phyloP scores from a whole-genome alignment of 2,797 vertebrate species.

The Salmo trutta region DNA sequence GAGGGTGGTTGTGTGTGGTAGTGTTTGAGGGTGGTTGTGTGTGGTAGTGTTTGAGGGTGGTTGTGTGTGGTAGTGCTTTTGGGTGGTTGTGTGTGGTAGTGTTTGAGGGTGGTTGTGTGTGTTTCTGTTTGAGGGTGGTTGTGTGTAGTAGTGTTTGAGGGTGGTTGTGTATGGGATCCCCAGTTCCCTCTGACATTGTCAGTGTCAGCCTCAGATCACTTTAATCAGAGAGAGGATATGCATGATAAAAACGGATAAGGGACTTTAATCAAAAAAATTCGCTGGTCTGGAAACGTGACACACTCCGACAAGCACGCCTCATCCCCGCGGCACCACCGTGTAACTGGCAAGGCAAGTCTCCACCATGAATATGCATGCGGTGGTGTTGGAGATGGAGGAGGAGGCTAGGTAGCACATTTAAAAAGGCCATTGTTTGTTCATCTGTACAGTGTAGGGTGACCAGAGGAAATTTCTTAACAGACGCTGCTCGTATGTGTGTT shows the following conservation, averaged over 20 bases:
- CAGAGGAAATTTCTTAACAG: conserved; percentile 45
- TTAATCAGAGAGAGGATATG: conserved; percentile 99
- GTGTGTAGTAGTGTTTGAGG: conserved; percentile 20
- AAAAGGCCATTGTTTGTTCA: conserved; percentile 84
- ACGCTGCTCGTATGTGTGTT: not conserved
- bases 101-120: no score
- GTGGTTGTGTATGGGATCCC: conserved; percentile 68
- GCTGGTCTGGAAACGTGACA: conserved; percentile 99
- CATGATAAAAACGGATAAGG: conserved; percentile 99
- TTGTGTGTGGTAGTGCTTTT: no score
- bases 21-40: no score
- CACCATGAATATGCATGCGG: conserved; percentile 94
- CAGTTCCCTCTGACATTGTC: conserved; percentile 96
- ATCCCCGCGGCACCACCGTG: conserved; percentile 70
- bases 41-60: no score
- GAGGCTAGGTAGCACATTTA: conserved; percentile 88
- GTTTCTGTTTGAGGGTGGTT: no score
- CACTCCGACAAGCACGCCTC: conserved; percentile 96
- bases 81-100: no score
- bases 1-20: no score
- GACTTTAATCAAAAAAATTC: conserved; percentile 99
- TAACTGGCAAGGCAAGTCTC: conserved; percentile 71
- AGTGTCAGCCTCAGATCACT: conserved; percentile 99
- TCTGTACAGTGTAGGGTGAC: conserved; percentile 38
- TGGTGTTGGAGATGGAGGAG: conserved; percentile 47